A percentile compares a stretch with the other conserved stretches of the same genome.
Evolutionary conservation across 1,140 invertebrate species (phyloP).

Genomic region (Drosophila pruinosa): DNA sequence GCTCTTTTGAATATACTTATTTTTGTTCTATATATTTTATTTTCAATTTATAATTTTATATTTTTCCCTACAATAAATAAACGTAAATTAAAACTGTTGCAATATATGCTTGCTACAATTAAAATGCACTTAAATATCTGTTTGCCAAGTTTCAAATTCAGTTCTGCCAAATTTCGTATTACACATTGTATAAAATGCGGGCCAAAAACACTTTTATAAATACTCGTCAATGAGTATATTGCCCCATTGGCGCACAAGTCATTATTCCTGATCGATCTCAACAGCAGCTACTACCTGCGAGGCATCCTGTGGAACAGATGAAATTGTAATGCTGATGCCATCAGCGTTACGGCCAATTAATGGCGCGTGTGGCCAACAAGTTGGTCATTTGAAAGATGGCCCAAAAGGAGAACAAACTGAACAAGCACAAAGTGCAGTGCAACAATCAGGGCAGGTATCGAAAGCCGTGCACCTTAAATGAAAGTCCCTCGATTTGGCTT

Average conservation of each 20-base stretch:
- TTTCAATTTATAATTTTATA: too few relatives aligned
- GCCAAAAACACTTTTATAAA: too few relatives aligned
- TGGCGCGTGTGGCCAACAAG: slow-evolving; percentile 36
- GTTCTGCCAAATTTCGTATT: too few relatives aligned
- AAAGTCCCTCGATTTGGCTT: neutral
- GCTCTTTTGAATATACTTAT: too few relatives aligned
- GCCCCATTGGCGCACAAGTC: neutral
- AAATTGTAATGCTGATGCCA: slow-evolving; percentile 51
- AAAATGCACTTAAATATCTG: too few relatives aligned
- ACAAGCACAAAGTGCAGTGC: neutral
- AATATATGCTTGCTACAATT: too few relatives aligned
- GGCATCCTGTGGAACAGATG: slow-evolving; percentile 28
- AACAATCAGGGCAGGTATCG: slow-evolving; percentile 48
- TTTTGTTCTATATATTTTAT: too few relatives aligned
- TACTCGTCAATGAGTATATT: too few relatives aligned
- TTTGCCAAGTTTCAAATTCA: too few relatives aligned
- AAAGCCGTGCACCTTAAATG: slow-evolving; percentile 15
- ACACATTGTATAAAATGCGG: too few relatives aligned
- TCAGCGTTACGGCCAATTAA: slow-evolving; percentile 54
- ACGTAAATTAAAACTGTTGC: too few relatives aligned
- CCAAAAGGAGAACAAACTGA: neutral
- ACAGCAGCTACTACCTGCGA: neutral
- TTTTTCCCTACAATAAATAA: too few relatives aligned
- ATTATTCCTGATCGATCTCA: neutral
- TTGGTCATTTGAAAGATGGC: neutral